Base-by-base conservation (phyloP, 53 echinoderm and acorn worm species). In the Antedon mediterranea region DNA sequence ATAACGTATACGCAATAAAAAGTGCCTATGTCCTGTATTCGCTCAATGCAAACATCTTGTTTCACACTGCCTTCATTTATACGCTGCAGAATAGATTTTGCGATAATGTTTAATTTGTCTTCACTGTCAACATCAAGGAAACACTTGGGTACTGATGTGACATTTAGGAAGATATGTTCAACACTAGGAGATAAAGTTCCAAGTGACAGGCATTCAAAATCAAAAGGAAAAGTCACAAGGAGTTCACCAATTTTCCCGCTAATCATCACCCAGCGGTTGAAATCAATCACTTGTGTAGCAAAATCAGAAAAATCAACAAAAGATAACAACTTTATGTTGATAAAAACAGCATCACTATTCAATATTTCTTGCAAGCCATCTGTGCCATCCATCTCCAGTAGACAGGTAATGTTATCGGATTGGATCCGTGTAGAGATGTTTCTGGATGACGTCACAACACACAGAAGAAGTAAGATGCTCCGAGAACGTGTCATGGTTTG, bases 171-270 rank as follows among this genome's bases (percentile, higher is more conserved):
- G 75, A 27, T 23, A 91, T 34, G 18, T 83, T 72, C 3, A n/a
- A n/a, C n/a, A n/a, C n/a, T n/a, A n/a, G n/a, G n/a, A n/a, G n/a
- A n/a, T n/a, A n/a, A n/a, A n/a, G 90, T 85, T 3, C 89, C 91
- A 43, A 94, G 76, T 13, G 91, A 91, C 3, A 94, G 83, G 23
- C 90, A 85, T 70, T 80, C 43, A 76, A 91, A 94, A 71, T 94
- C 94, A 78, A 94, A 94, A 9, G 94, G 91, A 33, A 87, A 88
- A 11, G 91, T 74, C 2, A 90, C 83, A 18, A 91, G 73, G 14
- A 94, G 82, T 70, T 89, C 80, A 0, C 91, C 91, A 33, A 75
- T 85, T 30, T 91, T 91, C 9, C 85, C 89, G 30, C 82, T 72
- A 32, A 87, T 89, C 87, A 84, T 89, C 30, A 94, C 94, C 91